Base-by-base conservation (phyloP, 2,113 vertebrate genomes). In the Reinhardtius hippoglossoides region DNA sequence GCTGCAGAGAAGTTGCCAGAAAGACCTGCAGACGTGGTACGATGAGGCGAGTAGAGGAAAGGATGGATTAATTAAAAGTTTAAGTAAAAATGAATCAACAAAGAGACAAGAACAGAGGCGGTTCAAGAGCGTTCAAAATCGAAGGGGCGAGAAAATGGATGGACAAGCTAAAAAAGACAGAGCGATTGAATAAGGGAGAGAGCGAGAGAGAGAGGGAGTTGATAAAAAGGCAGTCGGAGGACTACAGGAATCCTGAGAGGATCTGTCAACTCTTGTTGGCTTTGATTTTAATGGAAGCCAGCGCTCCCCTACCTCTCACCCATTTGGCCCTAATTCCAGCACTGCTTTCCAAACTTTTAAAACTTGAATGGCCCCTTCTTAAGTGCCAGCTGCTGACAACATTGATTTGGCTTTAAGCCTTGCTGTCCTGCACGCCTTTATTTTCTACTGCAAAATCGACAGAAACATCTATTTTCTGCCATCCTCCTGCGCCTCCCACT, bases 281-380 rank as follows among this genome's bases (percentile, higher is more conserved):
- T 89, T 85, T 94, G 91, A 94, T 94, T 93, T 90, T 92, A 94
- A 94, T 92, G 88, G 91, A 92, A 91, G 90, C 78, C 65, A 82
- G 79, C 16, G 48, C 88, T 83, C 81, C 70, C 71, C 72, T 73
- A 84, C 79, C 87, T 88, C 91, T 87, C 80, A 90, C 87, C 92
- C 84, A 92, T 92, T 92, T 91, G 81, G 85, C 90, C 87, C 88
- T 93, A 93, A 93, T 94, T 94, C 92, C 87, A 91, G 78, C 50
- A 21, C 74, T 75, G 84, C 87, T 90, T 88, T 89, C 89, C 80
- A 91, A 93, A 91, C 90, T 92, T 91, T 87, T 90, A 86, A 88
- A 93, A 91, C 91, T 93, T 93, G 91, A 94, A 93, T 91, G 86
- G 89, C 71, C 82, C 83, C 88, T 90, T 91, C 90, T 91, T 92